These are phyloP conservation scores for Recurvirostra avosetta DNA, from an alignment of 2,113 vertebrate species.

Conservation along the genomic window DNA sequence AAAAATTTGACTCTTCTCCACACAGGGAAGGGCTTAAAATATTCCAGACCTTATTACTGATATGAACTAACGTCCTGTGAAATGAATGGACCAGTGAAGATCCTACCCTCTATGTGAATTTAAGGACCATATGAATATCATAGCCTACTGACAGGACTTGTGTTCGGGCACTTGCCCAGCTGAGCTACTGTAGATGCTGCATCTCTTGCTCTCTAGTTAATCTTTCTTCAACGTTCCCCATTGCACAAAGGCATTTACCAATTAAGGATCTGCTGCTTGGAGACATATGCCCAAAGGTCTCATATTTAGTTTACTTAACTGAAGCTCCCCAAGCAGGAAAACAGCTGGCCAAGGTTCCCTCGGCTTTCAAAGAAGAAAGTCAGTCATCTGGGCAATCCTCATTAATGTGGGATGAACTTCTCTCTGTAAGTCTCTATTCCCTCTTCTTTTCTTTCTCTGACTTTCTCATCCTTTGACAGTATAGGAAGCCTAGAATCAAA, in stretches of 20 bases:
- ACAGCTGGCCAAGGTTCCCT: neutral
- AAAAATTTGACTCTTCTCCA: neutral
- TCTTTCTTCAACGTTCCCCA: neutral
- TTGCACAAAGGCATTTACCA: neutral
- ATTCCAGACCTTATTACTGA: neutral
- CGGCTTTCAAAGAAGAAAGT: neutral
- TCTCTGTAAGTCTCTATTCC: neutral
- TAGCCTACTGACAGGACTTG: neutral
- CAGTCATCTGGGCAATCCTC: neutral
- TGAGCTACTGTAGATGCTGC: neutral
- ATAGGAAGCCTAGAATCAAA: neutral
- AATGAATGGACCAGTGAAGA: neutral
- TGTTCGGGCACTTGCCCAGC: neutral
- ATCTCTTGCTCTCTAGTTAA: neutral
- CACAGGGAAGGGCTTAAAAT: too few relatives aligned
- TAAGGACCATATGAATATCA: neutral
- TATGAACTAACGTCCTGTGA: neutral
- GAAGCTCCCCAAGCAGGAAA: neutral
- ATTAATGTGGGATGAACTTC: neutral
- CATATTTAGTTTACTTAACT: neutral
- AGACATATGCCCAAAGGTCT: neutral
- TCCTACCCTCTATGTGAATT: rapidly evolving
- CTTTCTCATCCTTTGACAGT: neutral
- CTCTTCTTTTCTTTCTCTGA: neutral
- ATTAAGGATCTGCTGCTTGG: neutral